Evolutionary conservation across 2,797 vertebrate species (phyloP).

Genomic region (Falco peregrinus): DNA sequence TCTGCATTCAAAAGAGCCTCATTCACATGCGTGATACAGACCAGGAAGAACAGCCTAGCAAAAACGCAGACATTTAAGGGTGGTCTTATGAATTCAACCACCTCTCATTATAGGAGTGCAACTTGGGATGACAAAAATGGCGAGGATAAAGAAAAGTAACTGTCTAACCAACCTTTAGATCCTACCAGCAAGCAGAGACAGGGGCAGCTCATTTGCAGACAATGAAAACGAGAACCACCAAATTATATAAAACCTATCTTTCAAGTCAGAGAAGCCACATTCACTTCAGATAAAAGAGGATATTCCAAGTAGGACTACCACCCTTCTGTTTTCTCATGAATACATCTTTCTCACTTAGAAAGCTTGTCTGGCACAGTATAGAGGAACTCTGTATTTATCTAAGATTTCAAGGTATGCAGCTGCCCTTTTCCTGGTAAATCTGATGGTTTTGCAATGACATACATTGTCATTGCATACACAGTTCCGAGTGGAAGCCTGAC

Average conservation of each 20-base stretch:
- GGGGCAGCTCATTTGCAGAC: background rate
- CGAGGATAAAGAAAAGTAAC: background rate
- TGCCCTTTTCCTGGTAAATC: background rate
- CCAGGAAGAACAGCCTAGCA: background rate
- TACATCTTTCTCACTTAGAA: background rate
- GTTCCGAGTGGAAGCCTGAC: background rate
- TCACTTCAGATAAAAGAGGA: background rate
- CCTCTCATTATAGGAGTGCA: background rate
- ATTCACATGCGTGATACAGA: rapidly evolving
- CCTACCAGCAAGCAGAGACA: background rate
- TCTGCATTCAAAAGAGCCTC: rapidly evolving
- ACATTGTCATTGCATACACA: too few relatives aligned
- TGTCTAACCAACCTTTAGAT: background rate
- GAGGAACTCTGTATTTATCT: background rate
- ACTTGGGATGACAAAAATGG: background rate
- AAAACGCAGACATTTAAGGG: background rate
- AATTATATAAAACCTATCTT: background rate
- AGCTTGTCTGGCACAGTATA: background rate
- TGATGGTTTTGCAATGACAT: background rate
- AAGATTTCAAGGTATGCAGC: background rate
- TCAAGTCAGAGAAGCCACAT: background rate
- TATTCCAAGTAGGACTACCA: background rate
- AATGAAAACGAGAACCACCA: background rate
- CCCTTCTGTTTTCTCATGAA: background rate
- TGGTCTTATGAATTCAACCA: background rate